These are phyloP conservation scores for Eciton burchellii DNA, from an alignment of 1,140 invertebrate species.

Conservation along the genomic window DNA sequence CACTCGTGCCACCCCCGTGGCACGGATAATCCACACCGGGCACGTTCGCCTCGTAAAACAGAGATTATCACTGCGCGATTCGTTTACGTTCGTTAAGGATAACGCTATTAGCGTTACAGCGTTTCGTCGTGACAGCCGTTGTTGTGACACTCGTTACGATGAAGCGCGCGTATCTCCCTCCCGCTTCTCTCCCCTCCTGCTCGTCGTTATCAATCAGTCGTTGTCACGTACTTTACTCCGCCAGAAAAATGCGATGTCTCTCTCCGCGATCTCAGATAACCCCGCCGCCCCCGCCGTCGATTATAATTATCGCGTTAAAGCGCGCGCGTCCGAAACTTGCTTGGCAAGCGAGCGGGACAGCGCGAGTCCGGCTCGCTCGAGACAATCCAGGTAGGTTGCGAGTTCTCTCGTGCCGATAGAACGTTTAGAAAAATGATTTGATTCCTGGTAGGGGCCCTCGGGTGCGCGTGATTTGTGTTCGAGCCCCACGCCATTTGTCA, in stretches of 20 bases:
- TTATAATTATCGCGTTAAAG: slow-evolving; percentile 40
- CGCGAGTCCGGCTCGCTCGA: slow-evolving; percentile 33
- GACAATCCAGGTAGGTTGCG: slow-evolving; percentile 59
- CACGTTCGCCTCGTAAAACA: not conserved
- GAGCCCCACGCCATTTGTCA: slow-evolving; percentile 71
- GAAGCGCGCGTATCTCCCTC: not conserved
- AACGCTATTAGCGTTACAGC: not conserved
- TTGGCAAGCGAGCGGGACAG: slow-evolving; percentile 42
- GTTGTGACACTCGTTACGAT: not conserved
- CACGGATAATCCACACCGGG: not conserved
- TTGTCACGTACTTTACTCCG: not conserved
- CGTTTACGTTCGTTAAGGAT: not conserved
- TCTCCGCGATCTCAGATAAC: slow-evolving; percentile 1
- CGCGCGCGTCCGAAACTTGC: slow-evolving; percentile 38
- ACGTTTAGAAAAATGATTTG: slow-evolving; percentile 70
- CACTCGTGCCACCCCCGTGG: slow-evolving; percentile 18
- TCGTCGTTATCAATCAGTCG: slow-evolving; percentile 19
- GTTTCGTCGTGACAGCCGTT: not conserved
- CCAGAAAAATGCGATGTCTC: slow-evolving; percentile 22
- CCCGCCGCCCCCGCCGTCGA: not conserved
- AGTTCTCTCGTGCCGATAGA: slow-evolving; percentile 64
- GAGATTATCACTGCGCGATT: not conserved
- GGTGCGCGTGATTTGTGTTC: slow-evolving; percentile 72
- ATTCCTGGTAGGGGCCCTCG: slow-evolving; percentile 64
- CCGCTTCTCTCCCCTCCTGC: no score